These are phyloP conservation scores for Parapristionchus giblindavisi DNA, from an alignment of 2,888 invertebrate species.

Conservation along the genomic window DNA sequence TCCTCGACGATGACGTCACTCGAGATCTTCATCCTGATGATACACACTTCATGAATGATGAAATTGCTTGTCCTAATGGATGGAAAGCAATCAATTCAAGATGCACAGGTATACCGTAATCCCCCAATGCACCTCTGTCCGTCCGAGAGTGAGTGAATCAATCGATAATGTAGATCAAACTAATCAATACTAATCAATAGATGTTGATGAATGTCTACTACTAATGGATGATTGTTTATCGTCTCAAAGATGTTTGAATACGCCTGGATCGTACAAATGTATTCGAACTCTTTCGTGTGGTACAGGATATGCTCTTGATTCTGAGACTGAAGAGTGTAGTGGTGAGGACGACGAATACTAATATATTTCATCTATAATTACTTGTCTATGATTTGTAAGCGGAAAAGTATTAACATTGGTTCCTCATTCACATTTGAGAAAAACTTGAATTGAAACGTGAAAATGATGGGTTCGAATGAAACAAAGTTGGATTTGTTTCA, in stretches of 20 bases:
- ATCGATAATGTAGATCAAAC: not conserved
- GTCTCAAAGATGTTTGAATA: slow-evolving; percentile 68
- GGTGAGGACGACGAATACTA: slow-evolving; percentile 73
- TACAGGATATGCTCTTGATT: slow-evolving; percentile 91
- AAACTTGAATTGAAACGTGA: too few relatives aligned
- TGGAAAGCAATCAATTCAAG: slow-evolving; percentile 20
- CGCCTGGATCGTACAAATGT: slow-evolving; percentile 79
- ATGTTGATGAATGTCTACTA: slow-evolving; percentile 68
- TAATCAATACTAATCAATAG: slow-evolving; percentile 43
- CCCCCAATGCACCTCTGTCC: not conserved
- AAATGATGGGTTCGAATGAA: too few relatives aligned
- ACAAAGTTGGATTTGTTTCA: too few relatives aligned
- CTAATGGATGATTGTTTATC: slow-evolving; percentile 65
- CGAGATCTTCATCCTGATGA: slow-evolving; percentile 25
- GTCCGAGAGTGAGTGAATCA: not conserved
- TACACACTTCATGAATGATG: slow-evolving; percentile 13
- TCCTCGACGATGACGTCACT: slow-evolving; percentile 35
- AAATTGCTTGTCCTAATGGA: slow-evolving; percentile 25
- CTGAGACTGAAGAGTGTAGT: slow-evolving; percentile 85
- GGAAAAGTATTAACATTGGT: too few relatives aligned
- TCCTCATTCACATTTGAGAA: too few relatives aligned
- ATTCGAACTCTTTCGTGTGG: slow-evolving; percentile 88
- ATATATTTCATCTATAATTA: not conserved
- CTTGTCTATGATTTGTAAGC: too few relatives aligned
- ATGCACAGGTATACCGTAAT: slow-evolving; percentile 27